These are phyloP conservation scores for Chionis minor DNA, from an alignment of 2,113 vertebrate genomes.

Conservation along the genomic window DNA sequence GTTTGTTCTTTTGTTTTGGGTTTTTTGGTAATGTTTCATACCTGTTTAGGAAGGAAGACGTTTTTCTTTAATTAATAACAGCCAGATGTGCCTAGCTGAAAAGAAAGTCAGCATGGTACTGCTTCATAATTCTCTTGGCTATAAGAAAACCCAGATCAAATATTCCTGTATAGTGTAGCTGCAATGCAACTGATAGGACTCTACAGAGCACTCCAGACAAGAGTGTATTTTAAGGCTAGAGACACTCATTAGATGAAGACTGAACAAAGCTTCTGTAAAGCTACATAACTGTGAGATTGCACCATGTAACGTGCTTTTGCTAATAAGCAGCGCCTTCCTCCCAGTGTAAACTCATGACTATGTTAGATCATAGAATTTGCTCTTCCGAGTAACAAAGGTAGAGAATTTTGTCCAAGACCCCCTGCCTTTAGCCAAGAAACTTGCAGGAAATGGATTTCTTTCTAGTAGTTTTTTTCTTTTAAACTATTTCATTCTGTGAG, in stretches of 20 bases:
- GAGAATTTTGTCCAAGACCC: background rate
- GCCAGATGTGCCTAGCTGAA: background rate
- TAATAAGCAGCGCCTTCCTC: background rate
- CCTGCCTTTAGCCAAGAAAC: background rate
- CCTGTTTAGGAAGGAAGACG: background rate
- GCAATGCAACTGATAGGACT: background rate
- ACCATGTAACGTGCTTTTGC: background rate
- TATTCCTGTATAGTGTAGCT: background rate
- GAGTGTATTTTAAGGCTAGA: background rate
- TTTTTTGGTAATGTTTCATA: background rate
- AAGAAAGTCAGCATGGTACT: background rate
- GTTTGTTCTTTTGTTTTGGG: background rate
- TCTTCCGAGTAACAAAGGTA: background rate
- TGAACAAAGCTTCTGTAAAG: background rate
- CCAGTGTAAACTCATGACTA: background rate
- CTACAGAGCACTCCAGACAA: background rate
- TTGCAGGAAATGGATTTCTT: background rate
- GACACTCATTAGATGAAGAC: background rate
- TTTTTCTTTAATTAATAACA: background rate
- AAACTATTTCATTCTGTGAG: background rate
- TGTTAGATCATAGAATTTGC: background rate
- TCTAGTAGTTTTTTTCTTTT: background rate
- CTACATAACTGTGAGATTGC: background rate
- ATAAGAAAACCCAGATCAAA: background rate
- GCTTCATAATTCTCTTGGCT: background rate